A percentile compares a stretch with the other conserved stretches of the same genome.
phyloP scores from a whole-genome alignment of 1,140 invertebrate genomes.

The Vollenhovia emeryi region DNA sequence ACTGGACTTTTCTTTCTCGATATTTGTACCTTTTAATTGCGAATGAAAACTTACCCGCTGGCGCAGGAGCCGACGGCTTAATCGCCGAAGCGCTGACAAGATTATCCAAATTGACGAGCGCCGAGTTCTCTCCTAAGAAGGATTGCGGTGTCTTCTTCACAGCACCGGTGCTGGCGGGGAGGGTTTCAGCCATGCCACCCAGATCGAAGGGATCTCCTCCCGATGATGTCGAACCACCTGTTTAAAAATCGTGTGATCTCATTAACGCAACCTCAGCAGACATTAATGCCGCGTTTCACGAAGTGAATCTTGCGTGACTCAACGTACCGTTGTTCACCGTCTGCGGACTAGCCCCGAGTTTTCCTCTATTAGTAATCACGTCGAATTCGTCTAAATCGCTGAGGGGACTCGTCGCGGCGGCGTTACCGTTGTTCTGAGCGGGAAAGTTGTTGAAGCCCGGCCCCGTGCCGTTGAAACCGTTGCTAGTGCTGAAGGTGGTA shows the following conservation, averaged over 20 bases:
- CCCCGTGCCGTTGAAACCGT: conserved; percentile 81
- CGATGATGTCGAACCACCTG: conserved; percentile 83
- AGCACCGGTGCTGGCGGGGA: conserved; percentile 85
- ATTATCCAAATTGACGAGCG: conserved; percentile 97
- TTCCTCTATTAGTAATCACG: conserved; percentile 90
- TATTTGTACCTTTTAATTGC: conserved; percentile 5
- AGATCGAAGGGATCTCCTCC: conserved; percentile 90
- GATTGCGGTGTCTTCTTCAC: conserved; percentile 95
- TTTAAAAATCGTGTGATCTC: background rate
- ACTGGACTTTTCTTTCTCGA: conserved; percentile 39
- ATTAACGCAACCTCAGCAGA: background rate
- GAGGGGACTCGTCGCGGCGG: conserved; percentile 85
- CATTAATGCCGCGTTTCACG: background rate
- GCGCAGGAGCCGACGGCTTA: conserved; percentile 79
- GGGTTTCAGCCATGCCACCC: conserved; percentile 86
- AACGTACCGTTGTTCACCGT: conserved; percentile 83
- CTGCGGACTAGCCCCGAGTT: conserved; percentile 82
- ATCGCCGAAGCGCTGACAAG: conserved; percentile 90
- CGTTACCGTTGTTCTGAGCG: conserved; percentile 73
- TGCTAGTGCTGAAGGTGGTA: conserved; percentile 76
- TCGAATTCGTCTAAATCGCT: conserved; percentile 94
- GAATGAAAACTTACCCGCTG: conserved; percentile 78
- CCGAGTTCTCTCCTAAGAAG: conserved; percentile 97
- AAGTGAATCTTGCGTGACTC: background rate
- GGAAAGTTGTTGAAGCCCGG: conserved; percentile 79